Evolutionary conservation across 2,888 invertebrate species (phyloP).

Genomic region (Seira ritae): DNA sequence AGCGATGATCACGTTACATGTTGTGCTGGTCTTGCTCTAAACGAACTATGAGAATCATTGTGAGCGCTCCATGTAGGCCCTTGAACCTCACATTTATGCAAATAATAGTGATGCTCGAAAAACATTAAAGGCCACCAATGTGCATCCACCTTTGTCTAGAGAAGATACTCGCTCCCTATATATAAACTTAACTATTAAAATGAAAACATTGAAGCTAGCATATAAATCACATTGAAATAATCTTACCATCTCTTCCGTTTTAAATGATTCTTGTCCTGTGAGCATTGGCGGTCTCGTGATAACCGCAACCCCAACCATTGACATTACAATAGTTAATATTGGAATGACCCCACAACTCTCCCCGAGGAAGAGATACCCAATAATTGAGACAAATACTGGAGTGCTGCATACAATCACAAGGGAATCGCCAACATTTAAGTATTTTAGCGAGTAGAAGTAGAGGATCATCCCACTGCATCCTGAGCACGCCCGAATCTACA

Average conservation of each 20-base stretch:
- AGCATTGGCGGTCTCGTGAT: slow-evolving; percentile 64
- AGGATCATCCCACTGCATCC: slow-evolving; percentile 58
- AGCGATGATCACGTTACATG: too few relatives aligned
- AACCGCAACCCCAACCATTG: slow-evolving; percentile 59
- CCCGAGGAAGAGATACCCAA: slow-evolving; percentile 58
- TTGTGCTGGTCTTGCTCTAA: too few relatives aligned
- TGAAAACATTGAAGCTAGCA: too few relatives aligned
- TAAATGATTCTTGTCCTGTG: slow-evolving; percentile 52
- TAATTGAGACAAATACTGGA: slow-evolving; percentile 62
- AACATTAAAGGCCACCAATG: too few relatives aligned
- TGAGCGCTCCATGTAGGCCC: too few relatives aligned
- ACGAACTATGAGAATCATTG: too few relatives aligned
- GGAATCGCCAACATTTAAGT: slow-evolving; percentile 58
- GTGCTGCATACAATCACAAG: slow-evolving; percentile 62
- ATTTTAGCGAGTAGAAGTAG: slow-evolving; percentile 60
- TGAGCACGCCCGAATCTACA: slow-evolving; percentile 47
- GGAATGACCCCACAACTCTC: slow-evolving; percentile 61
- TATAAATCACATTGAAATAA: too few relatives aligned
- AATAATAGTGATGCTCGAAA: too few relatives aligned
- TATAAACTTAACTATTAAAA: too few relatives aligned
- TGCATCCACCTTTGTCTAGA: too few relatives aligned
- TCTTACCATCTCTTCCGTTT: slow-evolving; percentile 58
- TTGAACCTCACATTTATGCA: too few relatives aligned
- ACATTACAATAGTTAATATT: slow-evolving; percentile 47
- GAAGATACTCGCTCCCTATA: too few relatives aligned